These are phyloP conservation scores for Diglossa cyanea DNA, from an alignment of 2,797 vertebrate species.

Conservation along the genomic window DNA sequence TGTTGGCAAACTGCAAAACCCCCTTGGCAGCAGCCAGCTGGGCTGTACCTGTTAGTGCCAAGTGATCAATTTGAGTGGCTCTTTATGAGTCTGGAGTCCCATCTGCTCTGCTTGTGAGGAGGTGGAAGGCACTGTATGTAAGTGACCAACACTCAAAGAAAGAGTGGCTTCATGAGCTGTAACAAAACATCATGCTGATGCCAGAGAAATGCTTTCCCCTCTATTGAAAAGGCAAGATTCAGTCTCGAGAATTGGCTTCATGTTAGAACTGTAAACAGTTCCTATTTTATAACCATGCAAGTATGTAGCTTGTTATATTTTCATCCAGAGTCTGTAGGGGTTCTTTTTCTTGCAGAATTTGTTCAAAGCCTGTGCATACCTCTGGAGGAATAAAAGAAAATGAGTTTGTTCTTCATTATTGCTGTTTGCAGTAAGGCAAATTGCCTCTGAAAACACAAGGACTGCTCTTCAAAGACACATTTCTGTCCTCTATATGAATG, in stretches of 20 bases:
- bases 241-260: constrained; percentile 14
- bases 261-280: constrained; percentile 58
- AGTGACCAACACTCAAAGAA: neutral
- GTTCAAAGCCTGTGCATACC: constrained; percentile 34
- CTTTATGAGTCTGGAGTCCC: neutral
- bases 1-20: neutral
- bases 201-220: constrained; percentile 9
- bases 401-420: constrained; percentile 35
- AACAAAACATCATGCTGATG: neutral
- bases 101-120: neutral
- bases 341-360: constrained; percentile 30
- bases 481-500: neutral
- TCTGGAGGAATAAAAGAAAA: constrained; percentile 41
- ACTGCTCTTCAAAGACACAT: neutral
- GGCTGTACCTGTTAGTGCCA: constrained; percentile 5
- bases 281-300: constrained; percentile 64
- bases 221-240: constrained; percentile 40
- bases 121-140: accelerated
- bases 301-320: constrained; percentile 55
- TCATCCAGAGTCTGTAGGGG: constrained; percentile 50
- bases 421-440: constrained; percentile 16
- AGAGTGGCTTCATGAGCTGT: neutral
- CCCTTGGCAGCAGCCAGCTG: neutral
- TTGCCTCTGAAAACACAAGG: constrained; percentile 39
- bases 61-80: neutral